Conservation (phyloP, 2,797 vertebrate genomes). For the Acridotheres tristis region DNA sequence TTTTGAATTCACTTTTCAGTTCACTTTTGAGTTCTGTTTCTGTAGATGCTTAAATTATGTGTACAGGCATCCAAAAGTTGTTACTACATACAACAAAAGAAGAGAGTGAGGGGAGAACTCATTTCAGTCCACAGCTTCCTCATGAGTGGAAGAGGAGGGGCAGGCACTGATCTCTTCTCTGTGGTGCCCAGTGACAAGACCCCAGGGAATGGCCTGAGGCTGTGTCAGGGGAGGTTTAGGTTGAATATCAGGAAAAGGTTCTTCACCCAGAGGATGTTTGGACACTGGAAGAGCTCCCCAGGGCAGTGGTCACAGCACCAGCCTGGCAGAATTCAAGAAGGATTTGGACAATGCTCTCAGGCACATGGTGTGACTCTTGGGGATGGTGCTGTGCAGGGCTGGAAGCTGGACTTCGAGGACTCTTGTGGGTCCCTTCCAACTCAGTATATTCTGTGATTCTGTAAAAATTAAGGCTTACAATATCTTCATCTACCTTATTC, state of each 20-base stretch:
- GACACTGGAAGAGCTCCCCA: neutral
- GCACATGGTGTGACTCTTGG: too few relatives aligned
- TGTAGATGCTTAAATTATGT: neutral
- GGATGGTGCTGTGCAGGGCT: neutral
- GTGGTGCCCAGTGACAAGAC: neutral
- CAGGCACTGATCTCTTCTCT: neutral
- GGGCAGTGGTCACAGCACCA: neutral
- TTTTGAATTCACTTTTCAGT: neutral
- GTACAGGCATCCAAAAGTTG: neutral
- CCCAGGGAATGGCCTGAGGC: fast-evolving
- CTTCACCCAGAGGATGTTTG: fast-evolving
- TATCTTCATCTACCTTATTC: neutral
- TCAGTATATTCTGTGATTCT: neutral
- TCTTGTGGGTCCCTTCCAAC: neutral
- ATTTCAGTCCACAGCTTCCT: neutral
- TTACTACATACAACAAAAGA: neutral
- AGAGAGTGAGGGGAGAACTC: neutral
- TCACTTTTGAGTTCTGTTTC: neutral
- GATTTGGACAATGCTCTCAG: fast-evolving
- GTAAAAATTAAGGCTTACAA: neutral
- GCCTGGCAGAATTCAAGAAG: neutral
- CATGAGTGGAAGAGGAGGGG: neutral
- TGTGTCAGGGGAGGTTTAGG: neutral
- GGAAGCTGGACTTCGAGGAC: fast-evolving
- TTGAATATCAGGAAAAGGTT: neutral